Base-by-base conservation (phyloP, 2,888 invertebrate species). In the Eledona agricola region DNA sequence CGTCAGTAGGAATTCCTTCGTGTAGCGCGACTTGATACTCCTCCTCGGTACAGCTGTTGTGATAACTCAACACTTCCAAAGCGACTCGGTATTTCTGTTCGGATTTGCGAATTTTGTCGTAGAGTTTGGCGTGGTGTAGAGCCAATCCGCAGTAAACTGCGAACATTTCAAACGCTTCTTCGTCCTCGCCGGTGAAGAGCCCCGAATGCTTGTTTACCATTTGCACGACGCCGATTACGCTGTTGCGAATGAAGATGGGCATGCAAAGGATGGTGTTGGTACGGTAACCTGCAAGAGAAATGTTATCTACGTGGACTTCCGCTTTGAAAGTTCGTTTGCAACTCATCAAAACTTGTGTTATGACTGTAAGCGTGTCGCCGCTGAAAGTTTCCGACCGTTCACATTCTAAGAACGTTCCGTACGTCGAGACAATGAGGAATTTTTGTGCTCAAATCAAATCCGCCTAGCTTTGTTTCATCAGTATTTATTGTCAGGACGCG, bases 91-190 rank as follows among this genome's bases (percentile, higher is more conserved):
- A 90, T 70, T 90, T 91, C 70, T 92, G 91, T 67, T 93, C 91
- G 0, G 90, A 90, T 37, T 87, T 80, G 55, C 85, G 81, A 9
- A 93, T 91, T 72, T 89, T 88, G 65, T 92, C 90, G 69, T 92
- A 92, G 0, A 93, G 77, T 72, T 89, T 89, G 4, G 92, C 91
- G 70, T 93, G 90, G 68, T 93, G 90, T 4, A 93, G 79, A 0
- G 93, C 93, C 3, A 93, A 77, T 0, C 92, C 93, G 69, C 92
- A 92, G 70, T 93, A 93, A 3, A 90, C 84, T 0, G 92, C 89
- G 70, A 93, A 92, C 58, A 86, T 87, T 72, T 89, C 88, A 74
- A 93, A 93, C 0, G 90, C 85, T 45, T 86, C 85, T 71, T 91
- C 91, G 65, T 93, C 93, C 29, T 87, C 85, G 65, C 75, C 78